These are phyloP conservation scores for Philhelius pedissequus DNA, from an alignment of 2,888 invertebrate genomes.

Conservation along the genomic window DNA sequence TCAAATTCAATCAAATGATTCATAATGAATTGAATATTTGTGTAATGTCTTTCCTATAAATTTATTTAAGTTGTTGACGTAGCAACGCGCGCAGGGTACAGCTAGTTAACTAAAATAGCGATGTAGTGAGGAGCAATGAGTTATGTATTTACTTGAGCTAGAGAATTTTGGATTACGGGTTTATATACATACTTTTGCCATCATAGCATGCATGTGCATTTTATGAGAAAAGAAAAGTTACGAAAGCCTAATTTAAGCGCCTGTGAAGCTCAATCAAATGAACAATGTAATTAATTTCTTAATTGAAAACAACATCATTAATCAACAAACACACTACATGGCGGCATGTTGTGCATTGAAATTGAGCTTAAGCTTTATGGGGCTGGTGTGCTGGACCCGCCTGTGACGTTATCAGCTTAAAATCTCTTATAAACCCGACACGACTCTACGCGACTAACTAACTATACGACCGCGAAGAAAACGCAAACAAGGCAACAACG, in stretches of 20 bases:
- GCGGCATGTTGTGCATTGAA: constrained; percentile 41
- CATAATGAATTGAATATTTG: too few species aligned
- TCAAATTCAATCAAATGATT: too few species aligned
- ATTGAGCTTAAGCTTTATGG: constrained; percentile 12
- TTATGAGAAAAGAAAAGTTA: not conserved
- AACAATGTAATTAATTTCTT: constrained; percentile 56
- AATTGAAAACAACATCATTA: constrained; percentile 57
- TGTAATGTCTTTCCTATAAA: too few species aligned
- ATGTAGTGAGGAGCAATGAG: too few species aligned
- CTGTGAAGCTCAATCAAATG: constrained; percentile 25
- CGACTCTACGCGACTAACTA: not conserved
- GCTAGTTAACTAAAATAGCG: too few species aligned
- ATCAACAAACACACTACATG: constrained; percentile 37
- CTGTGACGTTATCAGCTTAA: constrained; percentile 47
- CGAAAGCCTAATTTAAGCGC: constrained; percentile 20
- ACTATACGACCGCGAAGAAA: not conserved
- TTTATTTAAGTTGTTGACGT: too few species aligned
- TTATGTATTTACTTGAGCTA: too few species aligned
- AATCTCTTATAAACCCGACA: constrained; percentile 32
- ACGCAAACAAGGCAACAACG: not conserved
- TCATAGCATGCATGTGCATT: too few species aligned
- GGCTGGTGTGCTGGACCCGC: constrained; percentile 5
- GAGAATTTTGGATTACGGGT: too few species aligned
- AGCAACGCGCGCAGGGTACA: too few species aligned
- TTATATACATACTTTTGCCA: too few species aligned